Percentiles rank a stretch among this genome's conserved stretches.
These are phyloP conservation scores for Drosophila formosana DNA, from an alignment of 2,888 invertebrate species.

Conservation along the genomic window DNA sequence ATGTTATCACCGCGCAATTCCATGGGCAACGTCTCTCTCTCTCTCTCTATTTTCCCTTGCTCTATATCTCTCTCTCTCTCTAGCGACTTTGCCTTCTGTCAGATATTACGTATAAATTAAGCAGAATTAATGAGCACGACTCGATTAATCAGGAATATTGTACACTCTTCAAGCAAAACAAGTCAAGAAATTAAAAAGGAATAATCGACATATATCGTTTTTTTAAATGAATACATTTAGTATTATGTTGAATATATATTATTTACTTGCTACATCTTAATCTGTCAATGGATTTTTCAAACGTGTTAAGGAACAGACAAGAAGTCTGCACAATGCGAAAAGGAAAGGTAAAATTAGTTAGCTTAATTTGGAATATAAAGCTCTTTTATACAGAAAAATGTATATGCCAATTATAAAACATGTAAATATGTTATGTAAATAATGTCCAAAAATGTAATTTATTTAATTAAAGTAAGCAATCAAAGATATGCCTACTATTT, in stretches of 20 bases:
- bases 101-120: slow-evolving; percentile 79
- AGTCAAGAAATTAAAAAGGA: neutral
- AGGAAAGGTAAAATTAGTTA: neutral
- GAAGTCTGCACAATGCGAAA: neutral
- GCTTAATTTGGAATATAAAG: too few relatives aligned
- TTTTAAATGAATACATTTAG: too few relatives aligned
- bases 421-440: too few relatives aligned
- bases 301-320: neutral
- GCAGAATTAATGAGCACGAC: slow-evolving; percentile 42
- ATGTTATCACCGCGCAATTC: slow-evolving; percentile 50
- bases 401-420: too few relatives aligned
- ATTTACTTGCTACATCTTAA: too few relatives aligned
- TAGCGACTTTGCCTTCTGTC: slow-evolving; percentile 58
- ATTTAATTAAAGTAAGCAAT: too few relatives aligned
- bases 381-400: too few relatives aligned
- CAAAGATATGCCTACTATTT: too few relatives aligned
- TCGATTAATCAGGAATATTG: neutral
- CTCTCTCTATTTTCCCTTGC: neutral
- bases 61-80: neutral
- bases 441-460: too few relatives aligned
- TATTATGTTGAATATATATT: too few relatives aligned
- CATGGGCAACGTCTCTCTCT: slow-evolving; percentile 25
- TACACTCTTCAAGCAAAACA: neutral
- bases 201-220: too few relatives aligned
- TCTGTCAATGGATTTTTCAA: too few relatives aligned